phyloP scores from a whole-genome alignment of 2,888 invertebrate species.

The Scaeva pyrastri region DNA sequence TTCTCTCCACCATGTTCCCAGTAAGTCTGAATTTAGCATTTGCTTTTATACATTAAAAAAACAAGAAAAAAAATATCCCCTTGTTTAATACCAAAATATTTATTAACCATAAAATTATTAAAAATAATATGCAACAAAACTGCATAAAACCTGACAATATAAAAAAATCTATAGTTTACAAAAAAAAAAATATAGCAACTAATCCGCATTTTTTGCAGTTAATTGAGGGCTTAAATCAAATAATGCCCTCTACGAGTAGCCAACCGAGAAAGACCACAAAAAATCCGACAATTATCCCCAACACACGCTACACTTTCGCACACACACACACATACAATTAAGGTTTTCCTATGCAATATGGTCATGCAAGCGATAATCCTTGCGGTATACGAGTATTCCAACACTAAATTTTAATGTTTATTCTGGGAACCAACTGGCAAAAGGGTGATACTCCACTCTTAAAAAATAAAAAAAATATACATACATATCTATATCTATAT shows the following conservation, averaged over 20 bases:
- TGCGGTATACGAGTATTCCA: conserved; percentile 62
- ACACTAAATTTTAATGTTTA: conserved; percentile 64
- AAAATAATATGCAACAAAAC: not conserved
- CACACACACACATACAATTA: conserved; percentile 23
- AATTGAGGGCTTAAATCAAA: conserved; percentile 60
- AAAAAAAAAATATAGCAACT: conserved; percentile 25
- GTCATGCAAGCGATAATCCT: conserved; percentile 58
- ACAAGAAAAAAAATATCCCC: not conserved
- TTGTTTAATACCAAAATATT: not conserved
- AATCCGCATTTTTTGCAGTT: conserved; percentile 50
- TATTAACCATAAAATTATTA: not conserved
- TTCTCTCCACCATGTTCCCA: too few relatives aligned
- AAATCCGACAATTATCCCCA: conserved; percentile 34
- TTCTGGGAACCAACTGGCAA: conserved; percentile 37
- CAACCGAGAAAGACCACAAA: conserved; percentile 19
- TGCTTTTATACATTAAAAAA: too few relatives aligned
- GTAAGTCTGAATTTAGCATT: too few relatives aligned
- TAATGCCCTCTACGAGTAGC: conserved; percentile 25
- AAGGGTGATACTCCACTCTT: not conserved
- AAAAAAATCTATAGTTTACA: not conserved
- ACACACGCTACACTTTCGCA: too few relatives aligned
- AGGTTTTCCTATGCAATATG: conserved; percentile 11
- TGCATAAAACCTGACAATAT: not conserved
- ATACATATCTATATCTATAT: too few relatives aligned
- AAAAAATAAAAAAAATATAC: conserved; percentile 9